These are phyloP conservation scores for Calephelis nemesis DNA, from an alignment of 1,140 invertebrate species.

Conservation along the genomic window DNA sequence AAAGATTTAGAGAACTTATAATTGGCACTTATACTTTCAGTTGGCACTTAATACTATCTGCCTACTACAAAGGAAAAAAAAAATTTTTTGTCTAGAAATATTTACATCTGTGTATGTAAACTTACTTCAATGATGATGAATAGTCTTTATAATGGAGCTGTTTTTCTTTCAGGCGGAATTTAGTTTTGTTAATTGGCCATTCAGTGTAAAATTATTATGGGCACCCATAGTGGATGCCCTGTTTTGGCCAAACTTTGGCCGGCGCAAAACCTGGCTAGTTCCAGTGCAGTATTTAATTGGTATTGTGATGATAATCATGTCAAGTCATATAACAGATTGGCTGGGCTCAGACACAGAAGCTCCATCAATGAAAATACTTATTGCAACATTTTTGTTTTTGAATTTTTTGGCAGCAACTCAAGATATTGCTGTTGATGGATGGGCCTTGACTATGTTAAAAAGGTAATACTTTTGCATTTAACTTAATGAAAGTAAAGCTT, in stretches of 20 bases:
- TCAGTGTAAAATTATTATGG: constrained; percentile 98
- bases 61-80: too few species aligned
- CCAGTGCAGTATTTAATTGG: constrained; percentile 93
- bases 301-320: constrained; percentile 91
- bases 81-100: too few species aligned
- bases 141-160: background rate
- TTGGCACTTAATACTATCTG: too few species aligned
- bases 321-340: constrained; percentile 86
- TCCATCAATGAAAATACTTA: constrained; percentile 92
- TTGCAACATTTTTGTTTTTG: constrained; percentile 92
- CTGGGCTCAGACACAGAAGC: constrained; percentile 82
- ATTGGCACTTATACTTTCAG: too few species aligned
- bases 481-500: background rate
- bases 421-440: constrained; percentile 99
- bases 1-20: too few species aligned
- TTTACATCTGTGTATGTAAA: too few species aligned
- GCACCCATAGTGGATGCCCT: constrained; percentile 98
- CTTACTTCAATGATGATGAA: too few species aligned
- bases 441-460: constrained; percentile 99
- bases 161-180: constrained; percentile 93
- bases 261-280: constrained; percentile 98
- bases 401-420: constrained; percentile 99
- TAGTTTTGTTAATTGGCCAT: constrained; percentile 99
- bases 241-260: constrained; percentile 90
- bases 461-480: constrained; percentile 78